Percentiles rank a stretch among this genome's conserved stretches.
Conservation (phyloP, 2,113 vertebrate species). For the Festucalex cinctus region DNA sequence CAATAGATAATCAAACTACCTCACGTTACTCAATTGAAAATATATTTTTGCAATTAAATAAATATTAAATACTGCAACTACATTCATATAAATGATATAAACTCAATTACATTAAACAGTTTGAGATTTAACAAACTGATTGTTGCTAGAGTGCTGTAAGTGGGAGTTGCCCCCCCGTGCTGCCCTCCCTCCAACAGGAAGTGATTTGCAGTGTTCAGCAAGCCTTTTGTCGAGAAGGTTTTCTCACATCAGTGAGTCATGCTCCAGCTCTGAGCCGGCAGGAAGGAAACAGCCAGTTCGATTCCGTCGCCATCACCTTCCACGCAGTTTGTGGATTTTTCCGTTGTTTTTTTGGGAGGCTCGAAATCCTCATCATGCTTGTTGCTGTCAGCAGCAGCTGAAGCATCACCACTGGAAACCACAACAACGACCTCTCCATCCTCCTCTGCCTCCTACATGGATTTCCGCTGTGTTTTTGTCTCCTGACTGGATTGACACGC, state of each 20-base stretch:
- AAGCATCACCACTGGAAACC: conserved; percentile 49
- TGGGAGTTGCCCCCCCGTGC: conserved; percentile 73
- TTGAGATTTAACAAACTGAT: conserved; percentile 89
- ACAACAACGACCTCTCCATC: conserved; percentile 45
- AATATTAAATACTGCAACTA: not conserved
- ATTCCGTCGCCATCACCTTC: conserved; percentile 66
- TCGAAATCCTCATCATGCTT: conserved; percentile 31
- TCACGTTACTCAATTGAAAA: conserved; percentile 22
- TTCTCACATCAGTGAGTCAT: conserved; percentile 98
- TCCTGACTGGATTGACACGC: conserved; percentile 62
- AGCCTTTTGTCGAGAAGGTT: conserved; percentile 99
- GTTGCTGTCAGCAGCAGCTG: conserved; percentile 15
- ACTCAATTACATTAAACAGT: conserved; percentile 38
- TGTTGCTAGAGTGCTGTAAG: conserved; percentile 90
- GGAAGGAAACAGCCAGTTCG: conserved; percentile 82
- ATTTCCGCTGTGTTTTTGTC: conserved; percentile 60
- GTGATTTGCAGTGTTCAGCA: conserved; percentile 98
- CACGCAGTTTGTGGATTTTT: conserved; percentile 1
- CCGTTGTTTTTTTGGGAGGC: conserved; percentile 8
- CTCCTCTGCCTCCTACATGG: conserved; percentile 59
- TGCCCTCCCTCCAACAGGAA: conserved; percentile 84
- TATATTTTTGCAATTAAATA: not conserved
- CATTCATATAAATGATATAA: not conserved
- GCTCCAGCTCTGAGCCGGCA: conserved; percentile 90
- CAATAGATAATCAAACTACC: conserved; percentile 16